These are phyloP conservation scores for Cliona cf. orientalis DNA, from an alignment of 37 sponge, comb jelly and placozoan species.

Conservation along the genomic window DNA sequence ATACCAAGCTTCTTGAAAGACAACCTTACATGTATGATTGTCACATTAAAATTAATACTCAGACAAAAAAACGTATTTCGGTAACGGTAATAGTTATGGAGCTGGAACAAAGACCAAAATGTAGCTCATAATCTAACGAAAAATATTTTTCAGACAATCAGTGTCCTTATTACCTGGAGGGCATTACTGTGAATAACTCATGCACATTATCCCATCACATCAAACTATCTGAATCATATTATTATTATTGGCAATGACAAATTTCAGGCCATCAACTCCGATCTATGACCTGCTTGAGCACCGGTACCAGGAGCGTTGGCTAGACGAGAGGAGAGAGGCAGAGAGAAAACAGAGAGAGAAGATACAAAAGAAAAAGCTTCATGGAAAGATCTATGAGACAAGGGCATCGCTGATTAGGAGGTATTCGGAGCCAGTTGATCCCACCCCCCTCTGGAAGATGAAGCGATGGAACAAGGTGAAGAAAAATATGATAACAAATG, in stretches of 20 bases:
- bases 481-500: no score
- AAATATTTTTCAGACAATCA: no score
- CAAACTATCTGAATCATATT: not conserved
- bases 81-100: no score
- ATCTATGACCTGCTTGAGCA: conserved; percentile 82
- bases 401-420: conserved; percentile 76
- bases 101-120: no score
- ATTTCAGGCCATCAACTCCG: conserved; percentile 88
- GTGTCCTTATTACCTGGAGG: no score
- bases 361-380: conserved; percentile 51
- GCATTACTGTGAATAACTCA: no score
- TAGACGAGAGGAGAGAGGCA: conserved; percentile 55
- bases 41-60: no score
- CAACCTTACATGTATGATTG: no score
- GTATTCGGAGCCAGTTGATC: conserved; percentile 78
- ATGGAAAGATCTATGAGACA: conserved; percentile 81
- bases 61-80: no score
- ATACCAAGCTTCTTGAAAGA: no score
- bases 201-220: not conserved
- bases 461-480: conserved; percentile 65
- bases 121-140: no score
- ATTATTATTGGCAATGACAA: not conserved
- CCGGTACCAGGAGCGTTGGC: conserved; percentile 83
- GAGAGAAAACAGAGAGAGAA: conserved; percentile 44
- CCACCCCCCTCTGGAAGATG: conserved; percentile 81